A percentile compares a stretch with the other conserved stretches of the same genome.
These are phyloP conservation scores for Danaus chrysippus DNA, from an alignment of 2,888 invertebrate genomes.

Conservation along the genomic window DNA sequence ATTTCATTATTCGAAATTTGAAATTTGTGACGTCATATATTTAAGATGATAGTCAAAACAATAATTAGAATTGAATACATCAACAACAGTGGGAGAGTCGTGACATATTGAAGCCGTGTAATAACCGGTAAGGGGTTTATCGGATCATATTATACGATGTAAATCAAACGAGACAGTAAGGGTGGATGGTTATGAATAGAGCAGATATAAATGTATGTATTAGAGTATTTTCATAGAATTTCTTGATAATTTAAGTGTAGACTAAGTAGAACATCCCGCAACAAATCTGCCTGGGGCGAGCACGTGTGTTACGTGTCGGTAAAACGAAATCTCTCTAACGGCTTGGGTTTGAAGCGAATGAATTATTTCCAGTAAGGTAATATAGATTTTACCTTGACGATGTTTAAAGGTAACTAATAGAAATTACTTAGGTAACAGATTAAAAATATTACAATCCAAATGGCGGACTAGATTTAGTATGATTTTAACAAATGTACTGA, in stretches of 20 bases:
- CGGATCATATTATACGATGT: slow-evolving; percentile 16
- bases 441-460: slow-evolving; percentile 11
- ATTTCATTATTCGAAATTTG: not conserved
- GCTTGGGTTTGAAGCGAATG: slow-evolving; percentile 6
- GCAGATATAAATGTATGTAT: not conserved
- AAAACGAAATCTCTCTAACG: slow-evolving; percentile 36
- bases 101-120: slow-evolving; percentile 9
- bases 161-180: slow-evolving; percentile 22
- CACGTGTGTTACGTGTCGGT: slow-evolving; percentile 38
- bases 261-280: slow-evolving; percentile 10
- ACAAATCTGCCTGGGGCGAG: slow-evolving; percentile 37
- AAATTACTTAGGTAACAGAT: no score
- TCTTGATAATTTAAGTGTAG: slow-evolving; percentile 1
- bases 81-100: slow-evolving; percentile 1
- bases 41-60: not conserved
- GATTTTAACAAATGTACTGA: slow-evolving; percentile 65
- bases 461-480: slow-evolving; percentile 35
- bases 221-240: not conserved
- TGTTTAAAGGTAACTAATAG: not conserved
- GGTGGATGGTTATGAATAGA: slow-evolving; percentile 3
- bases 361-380: not conserved
- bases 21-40: not conserved
- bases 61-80: not conserved
- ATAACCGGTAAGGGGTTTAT: slow-evolving; percentile 20
- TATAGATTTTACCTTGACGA: not conserved